Evolutionary conservation across 2,113 vertebrate genomes (phyloP), one percentile per base, ranked within the genome.

Genomic region (Megaceryle torquata): DNA sequence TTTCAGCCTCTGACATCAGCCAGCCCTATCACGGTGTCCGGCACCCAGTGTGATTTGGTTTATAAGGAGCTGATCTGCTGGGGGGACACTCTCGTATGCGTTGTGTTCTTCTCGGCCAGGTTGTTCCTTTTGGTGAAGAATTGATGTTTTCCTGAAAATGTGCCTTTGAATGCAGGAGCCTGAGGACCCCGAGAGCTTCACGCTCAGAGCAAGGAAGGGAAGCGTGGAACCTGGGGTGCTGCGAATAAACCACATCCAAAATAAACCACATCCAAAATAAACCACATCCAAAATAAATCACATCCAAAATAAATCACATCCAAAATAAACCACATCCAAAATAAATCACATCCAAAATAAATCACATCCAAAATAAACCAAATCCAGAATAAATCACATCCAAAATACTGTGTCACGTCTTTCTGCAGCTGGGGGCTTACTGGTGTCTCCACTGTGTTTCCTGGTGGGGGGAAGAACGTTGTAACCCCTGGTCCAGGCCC

Each of bases 21-120:
- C 24, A 53, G 77, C 39, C 12, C 14, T 29, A 3, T 50, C 5
- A 1, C 0, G 5, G 43, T 37, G 37, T 15, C 53, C 72, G 65
- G 81, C 35, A 61, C 10, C 6, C 50, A 0, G 20, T 5, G 48
- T 20, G 60, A 20, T n/a, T 17, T 25, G 54, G 1, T 44, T 35
- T 63, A 5, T 17, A 20, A 18, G 25, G 39, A 77, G 5, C 39
- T 13, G n/a, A 21, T 37, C 29, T 17, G 7, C 15, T 29, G 17
- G 16, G 16, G 56, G 56, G 61, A 46, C 18, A 15, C n/a, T 16
- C 43, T 51, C 1, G 13, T 1, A 6, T 2, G 1, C 0, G 1
- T 48, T 13, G 11, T 1, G 11, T 33, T 82, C 54, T 37, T 41
- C 26, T 4, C 67, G 53, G 50, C 50, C 70, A 11, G 43, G 0